Evolutionary conservation across 1,140 invertebrate genomes (phyloP), one percentile per base, ranked within the genome.

Genomic region (Heliconius hewitsoni): DNA sequence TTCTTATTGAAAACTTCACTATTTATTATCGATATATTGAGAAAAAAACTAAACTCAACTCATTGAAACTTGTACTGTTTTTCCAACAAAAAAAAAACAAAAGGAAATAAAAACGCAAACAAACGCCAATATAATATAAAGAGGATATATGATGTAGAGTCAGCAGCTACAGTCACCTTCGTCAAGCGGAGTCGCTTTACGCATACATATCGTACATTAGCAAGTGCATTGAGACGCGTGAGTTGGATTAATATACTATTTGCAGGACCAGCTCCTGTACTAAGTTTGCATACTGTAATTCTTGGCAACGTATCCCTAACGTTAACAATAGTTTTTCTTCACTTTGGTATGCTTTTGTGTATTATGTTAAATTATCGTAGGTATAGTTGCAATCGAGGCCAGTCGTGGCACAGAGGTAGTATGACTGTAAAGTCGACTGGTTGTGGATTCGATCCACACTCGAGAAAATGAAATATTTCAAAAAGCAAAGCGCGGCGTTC

Each of bases 141-240:
- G 60, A 66, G 23, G 23, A 13, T 66, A 66, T 60, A 60, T 37
- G 34, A 13, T 66, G 11, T 66, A 66, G 18, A 55, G 6, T 55
- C 16, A 52, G 19, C 55, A 66, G 27, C 60, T 66, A 23, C 9
- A 86, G 85, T 88, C 86, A 89, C 90, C 90, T 90, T 90, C 86
- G 81, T 74, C 82, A 82, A 79, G 71, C 79, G 74, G 78, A 81
- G 81, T 55, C 85, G 82, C 84, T 70, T n/a, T 66, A 50, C 83
- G 90, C 88, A 91, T 91, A 91, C 86, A 87, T 87, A 90, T 84
- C 73, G 84, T 76, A 82, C 80, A 75, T 90, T 90, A 89, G 74
- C 83, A 80, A 90, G 78, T 90, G 88, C 89, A 88, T 85, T 86
- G 88, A 87, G 79, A 88, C 86, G 86, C 77, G 78, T 79, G 76